These are phyloP conservation scores for Oryctes rhinoceros DNA, from an alignment of 1,140 invertebrate genomes.

Conservation along the genomic window DNA sequence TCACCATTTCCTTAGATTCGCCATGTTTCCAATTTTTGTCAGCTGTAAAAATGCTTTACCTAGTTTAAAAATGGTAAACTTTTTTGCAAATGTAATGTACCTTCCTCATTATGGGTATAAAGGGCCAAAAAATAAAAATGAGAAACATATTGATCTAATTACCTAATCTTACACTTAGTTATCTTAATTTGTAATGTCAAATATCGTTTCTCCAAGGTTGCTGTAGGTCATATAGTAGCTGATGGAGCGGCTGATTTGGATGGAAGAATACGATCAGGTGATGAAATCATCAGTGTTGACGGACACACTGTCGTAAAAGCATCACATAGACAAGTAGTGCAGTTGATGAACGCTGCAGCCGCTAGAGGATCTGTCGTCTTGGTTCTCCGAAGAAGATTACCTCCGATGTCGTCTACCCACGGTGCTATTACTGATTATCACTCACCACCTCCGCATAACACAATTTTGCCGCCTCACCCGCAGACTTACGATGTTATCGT, in stretches of 20 bases:
- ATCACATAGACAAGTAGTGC: conserved; percentile 89
- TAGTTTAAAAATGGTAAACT: no score
- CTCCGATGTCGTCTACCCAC: conserved; percentile 1
- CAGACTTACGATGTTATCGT: conserved; percentile 87
- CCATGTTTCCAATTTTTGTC: no score
- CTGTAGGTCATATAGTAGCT: conserved; percentile 94
- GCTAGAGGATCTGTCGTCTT: conserved; percentile 80
- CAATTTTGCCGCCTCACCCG: conserved; percentile 61
- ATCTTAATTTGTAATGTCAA: no score
- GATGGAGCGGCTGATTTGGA: conserved; percentile 91
- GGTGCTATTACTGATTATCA: conserved; percentile 30
- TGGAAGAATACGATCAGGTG: conserved; percentile 84
- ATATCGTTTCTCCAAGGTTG: conserved; percentile 69
- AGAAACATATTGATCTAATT: no score
- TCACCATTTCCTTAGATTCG: no score
- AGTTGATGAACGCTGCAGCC: conserved; percentile 86
- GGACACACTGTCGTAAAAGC: conserved; percentile 83
- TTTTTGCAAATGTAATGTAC: no score
- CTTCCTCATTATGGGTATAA: no score
- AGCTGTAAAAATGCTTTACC: not conserved
- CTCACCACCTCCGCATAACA: conserved; percentile 56
- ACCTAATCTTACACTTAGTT: no score
- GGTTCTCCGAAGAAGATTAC: conserved; percentile 70
- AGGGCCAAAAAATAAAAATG: no score
- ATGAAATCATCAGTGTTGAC: conserved; percentile 91